These are phyloP conservation scores for Aplodontia rufa DNA, from an alignment of 2,113 vertebrate species.

Conservation along the genomic window DNA sequence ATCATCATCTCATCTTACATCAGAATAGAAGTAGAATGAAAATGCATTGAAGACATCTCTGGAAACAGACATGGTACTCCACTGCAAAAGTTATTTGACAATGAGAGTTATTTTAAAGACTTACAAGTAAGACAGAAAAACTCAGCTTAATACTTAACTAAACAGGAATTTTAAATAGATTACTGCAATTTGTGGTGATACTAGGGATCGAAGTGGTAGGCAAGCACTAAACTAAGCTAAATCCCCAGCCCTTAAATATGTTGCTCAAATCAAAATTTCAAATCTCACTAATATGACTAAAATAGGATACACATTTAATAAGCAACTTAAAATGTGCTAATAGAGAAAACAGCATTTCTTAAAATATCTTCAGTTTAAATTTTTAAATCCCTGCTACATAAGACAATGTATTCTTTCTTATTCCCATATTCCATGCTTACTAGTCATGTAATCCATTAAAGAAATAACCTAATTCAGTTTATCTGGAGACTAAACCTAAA, in stretches of 20 bases:
- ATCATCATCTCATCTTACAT: background rate
- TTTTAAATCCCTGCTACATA: background rate
- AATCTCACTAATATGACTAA: slow-evolving; percentile 28
- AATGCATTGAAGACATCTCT: background rate
- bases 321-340: slow-evolving; percentile 39
- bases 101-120: background rate
- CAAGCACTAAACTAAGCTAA: background rate
- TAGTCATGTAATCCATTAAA: background rate
- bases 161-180: slow-evolving; percentile 21
- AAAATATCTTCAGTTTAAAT: slow-evolving; percentile 41
- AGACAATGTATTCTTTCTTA: background rate
- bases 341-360: background rate
- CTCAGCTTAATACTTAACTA: background rate
- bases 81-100: slow-evolving; percentile 11
- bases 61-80: background rate
- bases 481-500: background rate
- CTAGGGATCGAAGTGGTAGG: background rate
- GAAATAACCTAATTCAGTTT: background rate
- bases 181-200: too few relatives aligned
- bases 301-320: background rate
- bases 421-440: background rate
- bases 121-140: background rate
- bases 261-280: slow-evolving; percentile 27
- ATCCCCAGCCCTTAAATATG: background rate
- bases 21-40: slow-evolving; percentile 1